Conservation (phyloP, 1,140 invertebrate species). For the Lepidostoma basale region DNA sequence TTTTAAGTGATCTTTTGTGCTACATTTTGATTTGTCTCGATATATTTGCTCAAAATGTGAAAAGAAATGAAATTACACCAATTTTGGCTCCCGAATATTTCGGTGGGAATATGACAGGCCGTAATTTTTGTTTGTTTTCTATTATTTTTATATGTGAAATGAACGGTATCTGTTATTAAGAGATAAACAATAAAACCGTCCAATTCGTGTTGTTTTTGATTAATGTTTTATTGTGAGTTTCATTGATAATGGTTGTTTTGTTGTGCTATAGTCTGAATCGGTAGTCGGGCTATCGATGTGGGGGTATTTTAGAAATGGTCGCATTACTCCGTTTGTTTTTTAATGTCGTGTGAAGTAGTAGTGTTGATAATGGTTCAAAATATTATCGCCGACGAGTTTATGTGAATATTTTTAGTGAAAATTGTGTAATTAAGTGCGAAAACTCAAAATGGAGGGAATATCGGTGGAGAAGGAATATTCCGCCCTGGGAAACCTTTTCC, state of each 20-base stretch:
- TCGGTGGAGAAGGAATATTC: conserved; percentile 62
- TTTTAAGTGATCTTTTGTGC: neutral
- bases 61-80: neutral
- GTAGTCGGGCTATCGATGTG: neutral
- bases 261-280: no score
- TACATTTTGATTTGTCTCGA: no score
- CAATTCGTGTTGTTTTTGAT: neutral
- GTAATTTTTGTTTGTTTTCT: conserved; percentile 15
- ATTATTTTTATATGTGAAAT: conserved; percentile 17
- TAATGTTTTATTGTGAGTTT: neutral
- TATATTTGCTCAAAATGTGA: conserved; percentile 10
- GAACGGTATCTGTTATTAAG: neutral
- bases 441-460: conserved; percentile 40
- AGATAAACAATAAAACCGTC: neutral
- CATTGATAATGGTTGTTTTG: neutral
- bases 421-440: conserved; percentile 26
- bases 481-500: conserved; percentile 59
- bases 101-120: conserved; percentile 23
- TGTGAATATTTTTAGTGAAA: conserved; percentile 23
- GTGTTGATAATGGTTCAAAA: conserved; percentile 20
- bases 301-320: conserved; percentile 26
- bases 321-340: conserved; percentile 10
- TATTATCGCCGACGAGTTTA: neutral
- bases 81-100: conserved; percentile 14
- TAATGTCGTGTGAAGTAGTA: neutral